Evolutionary conservation across 1,140 invertebrate species (phyloP).

Genomic region (Drosophila sp.): DNA sequence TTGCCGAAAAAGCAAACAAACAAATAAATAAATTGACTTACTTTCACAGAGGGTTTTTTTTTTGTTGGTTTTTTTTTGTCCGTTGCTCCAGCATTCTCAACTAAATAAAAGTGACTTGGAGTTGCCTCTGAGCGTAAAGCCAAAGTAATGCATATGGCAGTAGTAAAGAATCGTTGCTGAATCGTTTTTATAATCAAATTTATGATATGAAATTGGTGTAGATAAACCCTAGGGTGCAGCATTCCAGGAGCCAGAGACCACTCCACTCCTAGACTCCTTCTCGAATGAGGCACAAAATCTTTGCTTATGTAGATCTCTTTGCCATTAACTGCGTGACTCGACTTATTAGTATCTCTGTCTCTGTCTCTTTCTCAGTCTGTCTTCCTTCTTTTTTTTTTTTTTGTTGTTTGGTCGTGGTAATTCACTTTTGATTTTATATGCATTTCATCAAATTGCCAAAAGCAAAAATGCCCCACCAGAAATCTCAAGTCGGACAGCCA

Average conservation of each 20-base stretch:
- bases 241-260: slow-evolving; percentile 20
- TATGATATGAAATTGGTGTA: slow-evolving; percentile 11
- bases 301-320: slow-evolving; percentile 1
- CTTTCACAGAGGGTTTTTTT: slow-evolving; percentile 6
- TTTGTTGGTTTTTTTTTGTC: neutral
- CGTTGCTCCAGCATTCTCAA: too few relatives aligned
- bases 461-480: slow-evolving; percentile 25
- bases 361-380: slow-evolving; percentile 15
- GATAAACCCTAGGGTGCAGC: slow-evolving; percentile 19
- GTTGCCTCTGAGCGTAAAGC: neutral
- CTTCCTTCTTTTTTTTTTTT: neutral
- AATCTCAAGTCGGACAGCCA: slow-evolving; percentile 29
- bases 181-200: slow-evolving; percentile 2
- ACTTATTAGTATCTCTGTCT: slow-evolving; percentile 54
- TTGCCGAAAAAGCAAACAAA: slow-evolving; percentile 31
- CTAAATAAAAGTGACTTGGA: neutral
- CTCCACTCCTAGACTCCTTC: slow-evolving; percentile 35
- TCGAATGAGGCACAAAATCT: too few relatives aligned
- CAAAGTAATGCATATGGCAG: neutral
- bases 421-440: slow-evolving; percentile 82
- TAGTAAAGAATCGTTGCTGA: neutral
- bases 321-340: slow-evolving; percentile 61
- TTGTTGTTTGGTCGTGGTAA: slow-evolving; percentile 43
- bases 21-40: slow-evolving; percentile 13
- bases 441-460: slow-evolving; percentile 79